A percentile compares a stretch with the other conserved stretches of the same genome.
These are phyloP conservation scores for Vanessa cardui DNA, from an alignment of 2,888 invertebrate genomes.

Conservation along the genomic window DNA sequence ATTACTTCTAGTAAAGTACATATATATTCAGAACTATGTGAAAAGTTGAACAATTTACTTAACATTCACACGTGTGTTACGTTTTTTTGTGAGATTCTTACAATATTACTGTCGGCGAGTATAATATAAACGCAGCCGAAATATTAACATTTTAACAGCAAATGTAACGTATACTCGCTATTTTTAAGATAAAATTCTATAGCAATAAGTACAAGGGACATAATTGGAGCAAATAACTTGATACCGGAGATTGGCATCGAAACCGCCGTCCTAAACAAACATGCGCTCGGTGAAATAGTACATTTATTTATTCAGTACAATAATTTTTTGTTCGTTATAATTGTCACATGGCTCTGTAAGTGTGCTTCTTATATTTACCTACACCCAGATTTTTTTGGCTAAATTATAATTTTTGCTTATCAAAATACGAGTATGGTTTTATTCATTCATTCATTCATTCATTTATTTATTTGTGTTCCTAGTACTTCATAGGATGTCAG, in stretches of 20 bases:
- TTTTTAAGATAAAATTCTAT: slow-evolving; percentile 36
- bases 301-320: slow-evolving; percentile 37
- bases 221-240: slow-evolving; percentile 47
- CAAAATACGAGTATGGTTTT: no score
- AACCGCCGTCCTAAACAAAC: slow-evolving; percentile 48
- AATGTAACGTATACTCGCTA: slow-evolving; percentile 33
- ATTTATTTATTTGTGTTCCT: no score
- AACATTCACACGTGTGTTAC: background rate
- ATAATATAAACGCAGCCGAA: slow-evolving; percentile 8
- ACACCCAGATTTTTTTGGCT: background rate
- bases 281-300: slow-evolving; percentile 22
- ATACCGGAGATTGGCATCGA: slow-evolving; percentile 45
- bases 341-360: slow-evolving; percentile 29
- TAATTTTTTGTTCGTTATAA: slow-evolving; percentile 24
- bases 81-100: background rate
- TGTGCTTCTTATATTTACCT: slow-evolving; percentile 1
- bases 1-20: background rate
- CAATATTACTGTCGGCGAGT: no score
- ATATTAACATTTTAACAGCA: slow-evolving; percentile 26
- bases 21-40: background rate
- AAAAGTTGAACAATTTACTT: background rate
- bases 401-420: background rate
- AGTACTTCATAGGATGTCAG: no score
- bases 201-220: slow-evolving; percentile 44
- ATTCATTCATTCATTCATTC: no score